Evolutionary conservation across 2,113 vertebrate genomes (phyloP).

Genomic region (Columbina picui): DNA sequence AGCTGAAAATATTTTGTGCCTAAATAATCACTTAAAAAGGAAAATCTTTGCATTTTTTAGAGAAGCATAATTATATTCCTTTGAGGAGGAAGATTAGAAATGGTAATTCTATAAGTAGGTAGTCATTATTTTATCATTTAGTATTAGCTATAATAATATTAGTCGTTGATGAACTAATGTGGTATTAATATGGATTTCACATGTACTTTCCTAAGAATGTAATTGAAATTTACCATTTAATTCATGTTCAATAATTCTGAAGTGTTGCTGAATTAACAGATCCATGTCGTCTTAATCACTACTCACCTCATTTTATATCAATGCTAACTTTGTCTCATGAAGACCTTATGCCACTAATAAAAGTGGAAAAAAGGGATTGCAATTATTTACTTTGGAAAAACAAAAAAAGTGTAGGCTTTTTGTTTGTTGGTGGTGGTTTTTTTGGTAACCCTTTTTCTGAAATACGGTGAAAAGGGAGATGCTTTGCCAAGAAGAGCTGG

Average conservation of each 20-base stretch:
- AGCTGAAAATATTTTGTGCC: background rate
- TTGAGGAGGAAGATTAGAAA: constrained; percentile 45
- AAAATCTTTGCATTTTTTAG: constrained; percentile 27
- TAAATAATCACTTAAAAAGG: constrained; percentile 11
- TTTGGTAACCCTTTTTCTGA: background rate
- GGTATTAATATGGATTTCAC: constrained; percentile 72
- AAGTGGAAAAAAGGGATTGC: background rate
- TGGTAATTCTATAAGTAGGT: constrained; percentile 63
- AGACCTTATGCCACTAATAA: background rate
- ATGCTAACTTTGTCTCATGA: constrained; percentile 12
- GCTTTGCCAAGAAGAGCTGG: background rate
- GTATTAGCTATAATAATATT: constrained; percentile 74
- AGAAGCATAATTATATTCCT: constrained; percentile 18
- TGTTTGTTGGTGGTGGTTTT: background rate
- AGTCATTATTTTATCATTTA: constrained; percentile 76
- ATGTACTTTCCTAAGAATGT: constrained; percentile 66
- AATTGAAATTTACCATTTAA: constrained; percentile 75
- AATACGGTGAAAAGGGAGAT: background rate
- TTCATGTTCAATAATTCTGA: constrained; percentile 75
- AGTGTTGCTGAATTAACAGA: constrained; percentile 75
- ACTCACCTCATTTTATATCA: constrained; percentile 56
- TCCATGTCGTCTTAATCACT: constrained; percentile 70
- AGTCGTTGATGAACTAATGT: constrained; percentile 72
- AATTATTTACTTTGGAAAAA: background rate
- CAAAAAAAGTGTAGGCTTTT: too few relatives aligned